Conservation (phyloP, 2,888 invertebrate species). For the Acrocyrtus sp. region DNA sequence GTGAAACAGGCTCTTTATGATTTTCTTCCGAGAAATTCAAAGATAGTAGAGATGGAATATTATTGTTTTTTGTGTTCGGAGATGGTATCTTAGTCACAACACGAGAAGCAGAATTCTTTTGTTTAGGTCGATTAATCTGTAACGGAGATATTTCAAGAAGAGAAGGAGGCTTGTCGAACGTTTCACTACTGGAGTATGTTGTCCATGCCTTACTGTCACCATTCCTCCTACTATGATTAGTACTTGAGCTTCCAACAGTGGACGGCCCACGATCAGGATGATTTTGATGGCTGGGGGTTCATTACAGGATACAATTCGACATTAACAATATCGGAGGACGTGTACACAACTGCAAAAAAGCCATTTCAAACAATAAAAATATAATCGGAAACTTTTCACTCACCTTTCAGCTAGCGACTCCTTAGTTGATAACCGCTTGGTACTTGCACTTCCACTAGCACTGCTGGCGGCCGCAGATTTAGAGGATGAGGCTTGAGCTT, state of each 20-base stretch:
- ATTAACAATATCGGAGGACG: slow-evolving; percentile 53
- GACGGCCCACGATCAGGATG: slow-evolving; percentile 21
- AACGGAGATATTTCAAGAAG: slow-evolving; percentile 49
- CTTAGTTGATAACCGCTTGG: slow-evolving; percentile 55
- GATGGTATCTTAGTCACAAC: slow-evolving; percentile 18
- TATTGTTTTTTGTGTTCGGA: slow-evolving; percentile 21
- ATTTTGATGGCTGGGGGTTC: slow-evolving; percentile 51
- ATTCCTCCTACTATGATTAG: slow-evolving; percentile 21
- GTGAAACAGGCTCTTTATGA: slow-evolving; percentile 25
- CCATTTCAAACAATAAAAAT: slow-evolving; percentile 25
- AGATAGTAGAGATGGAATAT: slow-evolving; percentile 42
- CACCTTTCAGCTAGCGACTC: slow-evolving; percentile 63
- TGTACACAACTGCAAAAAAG: slow-evolving; percentile 48
- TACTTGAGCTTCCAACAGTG: slow-evolving; percentile 31
- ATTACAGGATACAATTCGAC: slow-evolving; percentile 53
- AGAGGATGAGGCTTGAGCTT: slow-evolving; percentile 21
- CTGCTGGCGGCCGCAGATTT: slow-evolving; percentile 2
- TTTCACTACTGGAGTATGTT: slow-evolving; percentile 23
- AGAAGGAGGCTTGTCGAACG: slow-evolving; percentile 33
- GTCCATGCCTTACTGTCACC: slow-evolving; percentile 26
- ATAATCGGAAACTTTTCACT: slow-evolving; percentile 29
- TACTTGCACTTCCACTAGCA: slow-evolving; percentile 26
- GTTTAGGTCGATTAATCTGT: slow-evolving; percentile 43
- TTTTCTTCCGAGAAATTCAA: slow-evolving; percentile 30
- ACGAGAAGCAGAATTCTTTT: slow-evolving; percentile 7